Percentiles rank a stretch among this genome's conserved stretches.
These are phyloP conservation scores for Erannis defoliaria DNA, from an alignment of 2,888 invertebrate species.

Conservation along the genomic window DNA sequence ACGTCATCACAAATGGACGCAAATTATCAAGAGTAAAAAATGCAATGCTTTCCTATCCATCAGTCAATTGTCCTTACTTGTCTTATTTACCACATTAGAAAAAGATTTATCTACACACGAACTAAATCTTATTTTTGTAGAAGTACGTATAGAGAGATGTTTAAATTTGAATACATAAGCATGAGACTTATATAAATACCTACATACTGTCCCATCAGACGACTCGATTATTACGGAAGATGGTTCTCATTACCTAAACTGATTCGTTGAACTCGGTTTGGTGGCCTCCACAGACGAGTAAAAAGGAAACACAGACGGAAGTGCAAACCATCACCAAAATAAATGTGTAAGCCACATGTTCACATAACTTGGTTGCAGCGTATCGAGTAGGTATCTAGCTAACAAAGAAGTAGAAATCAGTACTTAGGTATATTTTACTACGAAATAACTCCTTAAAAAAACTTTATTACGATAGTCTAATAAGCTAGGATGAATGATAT, in stretches of 20 bases:
- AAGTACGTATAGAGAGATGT: too few species aligned
- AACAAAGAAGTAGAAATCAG: too few species aligned
- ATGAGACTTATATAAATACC: not conserved
- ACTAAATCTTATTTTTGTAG: not conserved
- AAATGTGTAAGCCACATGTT: conserved; percentile 70
- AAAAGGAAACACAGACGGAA: conserved; percentile 74
- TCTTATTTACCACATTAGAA: conserved; percentile 6
- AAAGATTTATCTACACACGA: not conserved
- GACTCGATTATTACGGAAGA: conserved; percentile 22
- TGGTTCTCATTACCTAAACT: conserved; percentile 61
- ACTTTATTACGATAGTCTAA: too few species aligned
- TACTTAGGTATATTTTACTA: too few species aligned
- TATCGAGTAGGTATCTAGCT: not conserved
- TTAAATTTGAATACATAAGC: too few species aligned
- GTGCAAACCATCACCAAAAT: conserved; percentile 77
- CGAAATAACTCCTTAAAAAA: too few species aligned
- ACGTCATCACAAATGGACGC: conserved; percentile 60
- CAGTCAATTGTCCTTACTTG: conserved; percentile 16
- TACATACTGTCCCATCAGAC: not conserved
- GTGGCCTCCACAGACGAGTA: conserved; percentile 55
- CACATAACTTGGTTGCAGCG: conserved; percentile 26
- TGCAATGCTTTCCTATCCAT: conserved; percentile 25
- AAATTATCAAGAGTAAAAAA: conserved; percentile 56
- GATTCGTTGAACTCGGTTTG: conserved; percentile 73
- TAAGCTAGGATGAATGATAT: too few species aligned